These are phyloP conservation scores for Scomberomorus guttatus DNA, from an alignment of 2,797 vertebrate species.

Conservation along the genomic window DNA sequence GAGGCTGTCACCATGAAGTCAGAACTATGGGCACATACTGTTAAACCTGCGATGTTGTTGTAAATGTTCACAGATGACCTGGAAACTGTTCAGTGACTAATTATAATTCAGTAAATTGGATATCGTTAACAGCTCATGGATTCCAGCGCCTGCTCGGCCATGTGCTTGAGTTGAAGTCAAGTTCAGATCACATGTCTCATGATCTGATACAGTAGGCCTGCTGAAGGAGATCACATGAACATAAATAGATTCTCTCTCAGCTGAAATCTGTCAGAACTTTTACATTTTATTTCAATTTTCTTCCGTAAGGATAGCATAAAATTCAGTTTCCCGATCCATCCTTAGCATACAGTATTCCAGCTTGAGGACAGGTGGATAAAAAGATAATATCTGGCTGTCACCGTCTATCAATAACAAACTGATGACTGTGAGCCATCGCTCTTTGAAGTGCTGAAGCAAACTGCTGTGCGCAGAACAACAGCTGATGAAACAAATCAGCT, in stretches of 20 bases:
- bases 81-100: neutral
- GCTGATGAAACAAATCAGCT: constrained; percentile 59
- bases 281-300: constrained; percentile 10
- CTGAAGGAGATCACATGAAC: constrained; percentile 23
- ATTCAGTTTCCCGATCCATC: neutral
- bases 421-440: constrained; percentile 31
- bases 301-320: neutral
- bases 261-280: constrained; percentile 22
- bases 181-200: constrained; percentile 20
- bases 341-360: neutral
- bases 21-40: neutral
- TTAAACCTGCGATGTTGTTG: no score
- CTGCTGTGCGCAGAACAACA: constrained; percentile 36
- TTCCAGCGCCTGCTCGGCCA: neutral
- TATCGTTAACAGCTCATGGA: neutral
- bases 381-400: constrained; percentile 43
- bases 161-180: constrained; percentile 1
- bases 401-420: constrained; percentile 48
- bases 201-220: constrained; percentile 2
- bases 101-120: neutral
- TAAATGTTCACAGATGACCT: no score
- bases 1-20: neutral
- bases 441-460: constrained; percentile 52
- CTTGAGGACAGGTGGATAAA: constrained; percentile 26
- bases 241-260: neutral